Conservation (phyloP, 2,888 invertebrate species). For the Rotaria macrura region DNA sequence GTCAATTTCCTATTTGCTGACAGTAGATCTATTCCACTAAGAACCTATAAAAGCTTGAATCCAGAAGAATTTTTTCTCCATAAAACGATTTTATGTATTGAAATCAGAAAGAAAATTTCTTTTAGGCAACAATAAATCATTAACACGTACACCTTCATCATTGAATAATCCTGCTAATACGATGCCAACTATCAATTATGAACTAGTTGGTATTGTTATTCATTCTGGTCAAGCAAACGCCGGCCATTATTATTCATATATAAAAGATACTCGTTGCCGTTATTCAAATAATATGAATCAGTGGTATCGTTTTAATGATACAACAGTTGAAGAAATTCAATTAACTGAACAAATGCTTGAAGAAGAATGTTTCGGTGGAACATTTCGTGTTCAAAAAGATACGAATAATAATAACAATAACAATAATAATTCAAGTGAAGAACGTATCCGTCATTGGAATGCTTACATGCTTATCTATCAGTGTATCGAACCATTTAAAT, state of each 20-base stretch:
- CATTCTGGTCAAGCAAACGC: conserved; percentile 55
- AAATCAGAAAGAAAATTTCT: too few relatives aligned
- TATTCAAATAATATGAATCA: conserved; percentile 40
- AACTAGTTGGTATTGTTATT: conserved; percentile 53
- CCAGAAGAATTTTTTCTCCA: too few relatives aligned
- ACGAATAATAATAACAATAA: too few relatives aligned
- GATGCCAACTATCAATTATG: conserved; percentile 43
- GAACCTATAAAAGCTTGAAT: too few relatives aligned
- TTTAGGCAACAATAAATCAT: not conserved
- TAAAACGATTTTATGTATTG: too few relatives aligned
- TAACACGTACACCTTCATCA: not conserved
- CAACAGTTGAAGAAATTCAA: conserved; percentile 52
- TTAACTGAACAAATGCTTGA: conserved; percentile 51
- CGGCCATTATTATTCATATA: conserved; percentile 55
- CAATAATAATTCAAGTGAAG: conserved; percentile 49
- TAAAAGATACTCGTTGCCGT: conserved; percentile 45
- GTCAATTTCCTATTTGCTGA: too few relatives aligned
- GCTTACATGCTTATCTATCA: conserved; percentile 55
- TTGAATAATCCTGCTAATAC: not conserved
- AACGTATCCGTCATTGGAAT: conserved; percentile 54
- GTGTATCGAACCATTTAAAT: not conserved
- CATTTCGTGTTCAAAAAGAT: conserved; percentile 51
- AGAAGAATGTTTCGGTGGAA: conserved; percentile 54
- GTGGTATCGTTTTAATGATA: conserved; percentile 55
- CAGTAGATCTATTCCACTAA: too few relatives aligned